phyloP scores from a whole-genome alignment of 2,797 vertebrate species.

The Spheniscus humboldti region DNA sequence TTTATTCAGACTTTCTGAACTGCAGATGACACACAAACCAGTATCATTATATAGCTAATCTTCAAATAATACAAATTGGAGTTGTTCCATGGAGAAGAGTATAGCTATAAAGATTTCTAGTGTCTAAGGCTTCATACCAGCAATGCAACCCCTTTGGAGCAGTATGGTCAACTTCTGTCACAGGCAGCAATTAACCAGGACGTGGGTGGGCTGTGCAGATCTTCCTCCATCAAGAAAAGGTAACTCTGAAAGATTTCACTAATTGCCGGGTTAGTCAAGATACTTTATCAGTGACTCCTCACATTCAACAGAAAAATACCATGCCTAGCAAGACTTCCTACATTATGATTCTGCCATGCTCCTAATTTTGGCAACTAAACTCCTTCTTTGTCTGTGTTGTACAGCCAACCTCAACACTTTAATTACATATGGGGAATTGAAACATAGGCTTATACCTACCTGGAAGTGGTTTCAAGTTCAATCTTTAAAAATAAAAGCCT shows the following conservation, averaged over 20 bases:
- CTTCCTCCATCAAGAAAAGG: background rate
- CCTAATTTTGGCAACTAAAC: background rate
- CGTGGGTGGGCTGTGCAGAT: background rate
- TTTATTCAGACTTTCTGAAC: background rate
- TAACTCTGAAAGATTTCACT: background rate
- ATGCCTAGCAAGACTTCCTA: background rate
- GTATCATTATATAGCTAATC: background rate
- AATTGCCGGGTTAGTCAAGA: background rate
- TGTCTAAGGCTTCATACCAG: background rate
- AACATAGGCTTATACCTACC: background rate
- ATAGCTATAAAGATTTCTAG: background rate
- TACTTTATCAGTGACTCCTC: background rate
- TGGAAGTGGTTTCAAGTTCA: background rate
- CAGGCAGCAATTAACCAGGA: background rate
- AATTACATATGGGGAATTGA: background rate
- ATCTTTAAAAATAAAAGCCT: background rate
- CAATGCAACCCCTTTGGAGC: background rate
- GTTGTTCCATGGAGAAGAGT: background rate
- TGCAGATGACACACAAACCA: background rate
- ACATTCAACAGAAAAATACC: background rate
- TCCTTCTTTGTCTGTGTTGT: background rate
- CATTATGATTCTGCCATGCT: background rate
- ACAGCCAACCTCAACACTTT: background rate
- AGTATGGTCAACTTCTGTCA: background rate
- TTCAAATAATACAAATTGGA: background rate